These are phyloP conservation scores for Timema cristinae DNA, from an alignment of 2,888 invertebrate genomes.

Conservation along the genomic window DNA sequence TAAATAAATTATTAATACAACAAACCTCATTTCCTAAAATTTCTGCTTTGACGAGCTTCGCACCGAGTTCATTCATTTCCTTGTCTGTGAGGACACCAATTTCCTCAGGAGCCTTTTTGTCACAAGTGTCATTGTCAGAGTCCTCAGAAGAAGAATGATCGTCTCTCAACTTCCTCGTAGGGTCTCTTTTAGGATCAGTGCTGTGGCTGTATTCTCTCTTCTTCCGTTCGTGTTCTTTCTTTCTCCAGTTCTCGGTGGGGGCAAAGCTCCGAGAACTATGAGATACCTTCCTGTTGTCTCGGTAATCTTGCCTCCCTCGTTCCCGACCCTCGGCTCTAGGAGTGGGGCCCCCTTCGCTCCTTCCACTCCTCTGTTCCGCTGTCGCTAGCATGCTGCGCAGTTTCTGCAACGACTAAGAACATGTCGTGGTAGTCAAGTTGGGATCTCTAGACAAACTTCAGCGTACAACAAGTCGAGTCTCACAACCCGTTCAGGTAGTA, in stretches of 20 bases:
- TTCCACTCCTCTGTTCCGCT: constrained; percentile 43
- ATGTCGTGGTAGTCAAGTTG: too few species aligned
- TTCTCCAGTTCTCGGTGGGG: constrained; percentile 24
- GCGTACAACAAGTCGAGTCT: too few species aligned
- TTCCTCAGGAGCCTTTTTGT: constrained; percentile 6
- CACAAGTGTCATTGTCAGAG: constrained; percentile 21
- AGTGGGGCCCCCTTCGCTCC: too few species aligned
- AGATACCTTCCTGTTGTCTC: too few species aligned
- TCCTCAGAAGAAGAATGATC: constrained; percentile 10
- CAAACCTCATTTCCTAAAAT: constrained; percentile 73
- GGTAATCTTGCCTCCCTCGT: too few species aligned
- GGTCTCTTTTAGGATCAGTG: constrained; percentile 20
- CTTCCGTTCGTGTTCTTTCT: constrained; percentile 19
- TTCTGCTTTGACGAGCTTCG: constrained; percentile 91
- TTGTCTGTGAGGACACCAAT: constrained; percentile 60
- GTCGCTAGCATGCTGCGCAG: constrained; percentile 49
- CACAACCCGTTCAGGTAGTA: too few species aligned
- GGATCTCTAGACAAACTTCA: too few species aligned
- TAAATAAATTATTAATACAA: too few species aligned
- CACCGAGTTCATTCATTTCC: constrained; percentile 86
- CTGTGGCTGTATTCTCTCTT: too few species aligned
- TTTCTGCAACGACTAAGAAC: constrained; percentile 49
- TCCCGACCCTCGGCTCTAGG: too few species aligned
- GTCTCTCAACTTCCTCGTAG: constrained; percentile 31
- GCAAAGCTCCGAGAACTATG: too few species aligned